A percentile compares a stretch with the other conserved stretches of the same genome.
Evolutionary conservation across 23 tunicate species (phyloP).

Genomic region (Trididemnum clinides): DNA sequence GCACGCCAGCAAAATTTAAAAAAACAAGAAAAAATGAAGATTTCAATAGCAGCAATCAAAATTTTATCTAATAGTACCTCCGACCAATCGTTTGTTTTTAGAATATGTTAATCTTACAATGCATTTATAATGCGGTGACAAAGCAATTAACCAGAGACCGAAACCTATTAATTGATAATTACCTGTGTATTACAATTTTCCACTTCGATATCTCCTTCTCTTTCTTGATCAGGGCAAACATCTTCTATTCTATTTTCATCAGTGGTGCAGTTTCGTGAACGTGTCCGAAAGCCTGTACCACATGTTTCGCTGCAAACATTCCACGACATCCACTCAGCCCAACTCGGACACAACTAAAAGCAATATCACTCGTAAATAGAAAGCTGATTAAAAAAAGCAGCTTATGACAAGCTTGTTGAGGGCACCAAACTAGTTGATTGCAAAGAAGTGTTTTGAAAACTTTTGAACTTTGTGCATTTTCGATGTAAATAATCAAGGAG

Average conservation of each 20-base stretch:
- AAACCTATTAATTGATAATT: too few relatives aligned
- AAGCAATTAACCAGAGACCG: too few relatives aligned
- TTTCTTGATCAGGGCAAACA: conserved; percentile 25
- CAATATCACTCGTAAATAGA: background rate
- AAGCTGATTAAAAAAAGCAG: background rate
- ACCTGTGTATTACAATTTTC: conserved; percentile 50
- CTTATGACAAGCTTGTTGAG: too few relatives aligned
- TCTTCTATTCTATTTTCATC: background rate
- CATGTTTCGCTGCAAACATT: conserved; percentile 53
- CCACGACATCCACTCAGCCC: conserved; percentile 53
- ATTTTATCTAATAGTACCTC: too few relatives aligned
- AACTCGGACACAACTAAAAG: conserved; percentile 53
- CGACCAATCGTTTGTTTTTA: too few relatives aligned
- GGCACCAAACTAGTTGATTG: too few relatives aligned
- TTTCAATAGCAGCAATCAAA: too few relatives aligned
- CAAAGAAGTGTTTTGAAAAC: too few relatives aligned
- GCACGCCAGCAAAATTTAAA: background rate
- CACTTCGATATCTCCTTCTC: conserved; percentile 40
- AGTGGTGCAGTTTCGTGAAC: conserved; percentile 20
- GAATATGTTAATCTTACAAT: too few relatives aligned
- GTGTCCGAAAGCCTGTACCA: conserved; percentile 42
- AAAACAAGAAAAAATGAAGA: background rate
- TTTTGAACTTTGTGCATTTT: too few relatives aligned
- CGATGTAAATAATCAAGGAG: too few relatives aligned
- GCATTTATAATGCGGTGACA: too few relatives aligned